These are phyloP conservation scores for Sceloporus undulatus DNA, from an alignment of 2,113 vertebrate species.

Conservation along the genomic window DNA sequence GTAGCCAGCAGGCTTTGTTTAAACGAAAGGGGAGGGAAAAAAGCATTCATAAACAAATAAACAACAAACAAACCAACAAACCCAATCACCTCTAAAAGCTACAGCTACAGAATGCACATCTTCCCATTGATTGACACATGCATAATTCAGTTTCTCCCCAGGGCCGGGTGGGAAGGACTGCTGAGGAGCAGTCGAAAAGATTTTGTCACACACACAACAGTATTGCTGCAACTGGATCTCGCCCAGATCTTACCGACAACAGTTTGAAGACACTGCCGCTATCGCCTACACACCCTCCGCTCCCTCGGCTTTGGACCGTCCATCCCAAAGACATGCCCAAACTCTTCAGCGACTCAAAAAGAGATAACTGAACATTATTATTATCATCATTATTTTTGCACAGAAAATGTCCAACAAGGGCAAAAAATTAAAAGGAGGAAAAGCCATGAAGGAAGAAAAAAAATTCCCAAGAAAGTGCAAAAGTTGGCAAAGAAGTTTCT, in stretches of 20 bases:
- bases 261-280: neutral
- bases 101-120: slow-evolving; percentile 94
- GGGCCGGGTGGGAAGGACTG: slow-evolving; percentile 56
- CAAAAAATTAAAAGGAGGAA: neutral
- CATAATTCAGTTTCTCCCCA: slow-evolving; percentile 77
- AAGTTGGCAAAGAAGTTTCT: slow-evolving; percentile 38
- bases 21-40: slow-evolving; percentile 20
- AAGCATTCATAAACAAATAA: slow-evolving; percentile 16
- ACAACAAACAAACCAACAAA: slow-evolving; percentile 19
- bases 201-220: slow-evolving; percentile 49
- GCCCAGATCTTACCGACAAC: slow-evolving; percentile 30
- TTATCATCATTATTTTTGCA: slow-evolving; percentile 11
- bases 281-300: slow-evolving; percentile 1
- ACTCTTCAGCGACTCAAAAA: slow-evolving; percentile 10
- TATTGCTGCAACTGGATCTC: slow-evolving; percentile 42
- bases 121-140: slow-evolving; percentile 99
- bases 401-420: slow-evolving; percentile 6
- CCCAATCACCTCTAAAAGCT: slow-evolving; percentile 80
- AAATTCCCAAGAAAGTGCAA: slow-evolving; percentile 41
- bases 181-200: slow-evolving; percentile 59
- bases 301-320: neutral
- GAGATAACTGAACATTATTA: neutral
- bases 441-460: slow-evolving; percentile 9
- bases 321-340: slow-evolving; percentile 35
- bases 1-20: slow-evolving; percentile 77